Evolutionary conservation across 2,113 vertebrate species (phyloP).

Genomic region (Ceyx cyanopectus): DNA sequence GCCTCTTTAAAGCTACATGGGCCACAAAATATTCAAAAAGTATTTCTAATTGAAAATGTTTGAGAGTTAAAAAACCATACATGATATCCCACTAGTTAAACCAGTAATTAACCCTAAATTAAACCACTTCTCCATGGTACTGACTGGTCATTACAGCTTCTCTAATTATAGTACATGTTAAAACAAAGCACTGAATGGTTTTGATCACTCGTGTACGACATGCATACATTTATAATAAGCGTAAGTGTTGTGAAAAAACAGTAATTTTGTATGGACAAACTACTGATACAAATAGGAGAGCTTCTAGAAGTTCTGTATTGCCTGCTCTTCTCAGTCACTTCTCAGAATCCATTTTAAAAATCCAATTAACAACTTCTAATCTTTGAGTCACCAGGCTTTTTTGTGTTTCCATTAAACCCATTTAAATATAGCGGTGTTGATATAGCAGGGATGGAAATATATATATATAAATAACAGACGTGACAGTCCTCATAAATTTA

Average conservation of each 20-base stretch:
- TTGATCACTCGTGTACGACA: neutral
- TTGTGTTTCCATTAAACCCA: neutral
- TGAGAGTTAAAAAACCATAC: neutral
- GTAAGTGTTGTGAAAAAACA: neutral
- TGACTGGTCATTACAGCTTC: neutral
- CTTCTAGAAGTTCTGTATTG: neutral
- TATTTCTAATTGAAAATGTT: neutral
- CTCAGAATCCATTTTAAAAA: neutral
- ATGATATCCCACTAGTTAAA: neutral
- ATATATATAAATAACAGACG: neutral
- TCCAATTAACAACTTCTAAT: neutral
- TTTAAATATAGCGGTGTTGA: slow-evolving; percentile 16
- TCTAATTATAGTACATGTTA: neutral
- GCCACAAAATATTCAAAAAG: neutral
- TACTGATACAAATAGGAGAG: neutral
- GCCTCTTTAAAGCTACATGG: neutral
- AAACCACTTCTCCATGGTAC: neutral
- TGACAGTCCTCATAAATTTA: neutral
- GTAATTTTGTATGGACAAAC: neutral
- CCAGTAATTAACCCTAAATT: neutral
- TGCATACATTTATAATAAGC: neutral
- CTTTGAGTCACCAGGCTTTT: accelerated
- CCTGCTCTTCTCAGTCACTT: neutral
- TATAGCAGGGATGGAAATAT: neutral
- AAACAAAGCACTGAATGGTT: neutral